Evolutionary conservation across 2,797 vertebrate species (phyloP).

Genomic region (Acrossocheilus wenchowensis): DNA sequence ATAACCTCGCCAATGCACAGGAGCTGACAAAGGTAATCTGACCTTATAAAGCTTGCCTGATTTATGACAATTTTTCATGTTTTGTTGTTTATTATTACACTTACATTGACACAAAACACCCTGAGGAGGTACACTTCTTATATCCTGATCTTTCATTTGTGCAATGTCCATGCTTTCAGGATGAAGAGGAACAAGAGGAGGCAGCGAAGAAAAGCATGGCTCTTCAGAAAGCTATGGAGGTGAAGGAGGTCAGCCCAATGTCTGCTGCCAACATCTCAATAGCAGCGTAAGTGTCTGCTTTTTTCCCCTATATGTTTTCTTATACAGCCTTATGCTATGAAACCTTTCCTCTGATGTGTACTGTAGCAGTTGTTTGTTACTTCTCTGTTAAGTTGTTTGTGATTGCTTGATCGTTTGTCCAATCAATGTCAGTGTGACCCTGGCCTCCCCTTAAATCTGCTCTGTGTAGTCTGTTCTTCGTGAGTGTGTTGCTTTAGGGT

Average conservation of each 20-base stretch:
- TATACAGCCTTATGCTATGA: background rate
- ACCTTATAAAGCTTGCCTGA: background rate
- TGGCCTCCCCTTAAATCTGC: slow-evolving; percentile 22
- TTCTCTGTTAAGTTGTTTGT: background rate
- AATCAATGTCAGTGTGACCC: slow-evolving; percentile 4
- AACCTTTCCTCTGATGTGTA: background rate
- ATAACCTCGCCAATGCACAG: slow-evolving; percentile 98
- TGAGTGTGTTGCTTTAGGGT: slow-evolving; percentile 18
- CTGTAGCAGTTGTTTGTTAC: background rate
- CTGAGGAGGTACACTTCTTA: background rate
- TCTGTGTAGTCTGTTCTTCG: slow-evolving; percentile 40
- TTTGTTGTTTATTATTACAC: background rate
- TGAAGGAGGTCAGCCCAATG: slow-evolving; percentile 97
- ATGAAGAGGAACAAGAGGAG: slow-evolving; percentile 97
- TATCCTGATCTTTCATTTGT: background rate
- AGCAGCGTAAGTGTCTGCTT: slow-evolving; percentile 85
- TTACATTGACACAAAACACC: background rate
- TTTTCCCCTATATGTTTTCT: background rate
- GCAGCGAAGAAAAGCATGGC: slow-evolving; percentile 97
- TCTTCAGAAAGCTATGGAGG: slow-evolving; percentile 96
- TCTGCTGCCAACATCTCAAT: slow-evolving; percentile 96
- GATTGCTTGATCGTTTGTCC: slow-evolving; percentile 25
- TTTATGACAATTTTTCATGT: background rate
- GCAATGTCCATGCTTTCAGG: slow-evolving; percentile 72
- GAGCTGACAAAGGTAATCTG: slow-evolving; percentile 93